Conservation (phyloP, 2,888 invertebrate genomes). For the Erebia epiphron region DNA sequence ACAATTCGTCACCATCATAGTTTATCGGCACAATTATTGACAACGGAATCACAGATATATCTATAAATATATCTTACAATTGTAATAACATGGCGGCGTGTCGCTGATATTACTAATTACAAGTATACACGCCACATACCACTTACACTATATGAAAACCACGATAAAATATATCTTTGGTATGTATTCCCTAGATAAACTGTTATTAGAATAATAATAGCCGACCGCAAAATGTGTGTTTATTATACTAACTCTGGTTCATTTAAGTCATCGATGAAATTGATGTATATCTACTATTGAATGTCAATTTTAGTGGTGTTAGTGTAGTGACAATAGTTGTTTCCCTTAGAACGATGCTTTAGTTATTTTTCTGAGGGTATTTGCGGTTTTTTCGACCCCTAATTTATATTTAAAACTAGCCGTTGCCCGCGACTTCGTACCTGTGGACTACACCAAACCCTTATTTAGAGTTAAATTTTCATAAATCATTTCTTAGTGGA, state of each 20-base stretch:
- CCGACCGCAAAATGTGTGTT: slow-evolving; percentile 9
- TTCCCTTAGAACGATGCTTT: too few species aligned
- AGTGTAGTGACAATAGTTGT: too few species aligned
- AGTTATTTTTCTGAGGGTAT: too few species aligned
- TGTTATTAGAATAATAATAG: slow-evolving; percentile 14
- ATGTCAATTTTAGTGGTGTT: neutral
- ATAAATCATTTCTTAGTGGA: too few species aligned
- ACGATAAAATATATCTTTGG: neutral
- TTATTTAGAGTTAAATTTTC: too few species aligned
- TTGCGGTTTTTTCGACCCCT: too few species aligned
- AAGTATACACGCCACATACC: slow-evolving; percentile 54
- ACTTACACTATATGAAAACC: slow-evolving; percentile 19
- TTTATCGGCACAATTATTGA: slow-evolving; percentile 36
- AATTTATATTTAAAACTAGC: too few species aligned
- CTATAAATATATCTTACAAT: slow-evolving; percentile 52
- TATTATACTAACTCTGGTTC: neutral
- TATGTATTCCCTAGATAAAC: neutral
- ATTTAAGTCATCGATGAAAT: neutral
- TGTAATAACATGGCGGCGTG: slow-evolving; percentile 64
- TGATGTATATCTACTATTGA: neutral
- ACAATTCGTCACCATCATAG: slow-evolving; percentile 12
- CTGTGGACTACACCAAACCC: too few species aligned
- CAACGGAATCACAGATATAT: slow-evolving; percentile 52
- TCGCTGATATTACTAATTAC: slow-evolving; percentile 72
- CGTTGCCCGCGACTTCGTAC: too few species aligned